Conservation (phyloP, 1,140 invertebrate genomes). For the Drosophila rhopaloa region DNA sequence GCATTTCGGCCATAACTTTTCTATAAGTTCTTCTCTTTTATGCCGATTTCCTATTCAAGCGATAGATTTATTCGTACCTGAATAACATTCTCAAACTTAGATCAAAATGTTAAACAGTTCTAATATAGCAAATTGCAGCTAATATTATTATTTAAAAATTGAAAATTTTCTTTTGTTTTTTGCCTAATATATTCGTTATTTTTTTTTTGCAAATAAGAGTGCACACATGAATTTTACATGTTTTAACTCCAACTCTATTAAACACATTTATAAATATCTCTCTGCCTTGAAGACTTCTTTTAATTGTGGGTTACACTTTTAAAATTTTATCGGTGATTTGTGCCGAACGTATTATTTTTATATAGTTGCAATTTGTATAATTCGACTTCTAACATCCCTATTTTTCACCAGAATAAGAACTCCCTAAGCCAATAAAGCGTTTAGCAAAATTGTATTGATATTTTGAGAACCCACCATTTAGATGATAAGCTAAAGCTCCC, state of each 20-base stretch:
- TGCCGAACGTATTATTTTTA: not conserved
- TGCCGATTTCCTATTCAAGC: not conserved
- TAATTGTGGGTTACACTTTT: no score
- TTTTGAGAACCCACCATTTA: slow-evolving; percentile 69
- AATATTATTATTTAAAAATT: not conserved
- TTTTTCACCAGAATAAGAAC: not conserved
- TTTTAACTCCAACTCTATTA: no score
- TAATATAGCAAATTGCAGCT: not conserved
- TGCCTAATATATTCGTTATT: no score
- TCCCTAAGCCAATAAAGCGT: slow-evolving; percentile 9
- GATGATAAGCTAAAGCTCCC: slow-evolving; percentile 47
- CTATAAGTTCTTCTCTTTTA: not conserved
- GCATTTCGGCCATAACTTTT: not conserved
- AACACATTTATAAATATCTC: no score
- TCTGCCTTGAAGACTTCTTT: no score
- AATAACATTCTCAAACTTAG: not conserved
- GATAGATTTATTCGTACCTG: not conserved
- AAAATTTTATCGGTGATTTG: no score
- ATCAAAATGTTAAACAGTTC: no score
- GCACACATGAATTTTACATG: no score
- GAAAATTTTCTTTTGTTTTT: no score
- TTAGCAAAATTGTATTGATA: slow-evolving; percentile 42
- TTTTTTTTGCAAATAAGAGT: not conserved
- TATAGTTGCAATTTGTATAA: not conserved
- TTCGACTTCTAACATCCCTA: not conserved